Evolutionary conservation across 1,140 invertebrate genomes (phyloP).

Genomic region (Vanessa atalanta): DNA sequence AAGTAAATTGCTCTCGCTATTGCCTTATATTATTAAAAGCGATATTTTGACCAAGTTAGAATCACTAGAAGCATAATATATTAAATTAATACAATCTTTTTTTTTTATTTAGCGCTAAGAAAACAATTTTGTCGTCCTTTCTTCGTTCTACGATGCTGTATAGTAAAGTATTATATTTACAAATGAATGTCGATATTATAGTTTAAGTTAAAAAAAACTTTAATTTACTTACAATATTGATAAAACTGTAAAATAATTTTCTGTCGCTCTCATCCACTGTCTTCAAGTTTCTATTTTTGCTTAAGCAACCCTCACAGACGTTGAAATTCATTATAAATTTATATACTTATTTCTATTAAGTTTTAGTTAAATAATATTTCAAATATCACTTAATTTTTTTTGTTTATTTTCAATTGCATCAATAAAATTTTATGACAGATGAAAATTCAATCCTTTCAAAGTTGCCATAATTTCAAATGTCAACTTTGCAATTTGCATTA

Average conservation of each 20-base stretch:
- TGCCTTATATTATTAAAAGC: neutral
- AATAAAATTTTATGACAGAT: constrained; percentile 19
- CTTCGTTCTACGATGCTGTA: too few species aligned
- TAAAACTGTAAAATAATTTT: constrained; percentile 39
- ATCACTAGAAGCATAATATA: too few species aligned
- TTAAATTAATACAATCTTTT: too few species aligned
- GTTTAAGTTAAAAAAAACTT: constrained; percentile 15
- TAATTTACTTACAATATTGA: constrained; percentile 32
- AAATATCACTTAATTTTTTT: neutral
- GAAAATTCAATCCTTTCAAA: neutral
- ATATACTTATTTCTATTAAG: constrained; percentile 10
- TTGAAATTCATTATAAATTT: constrained; percentile 27
- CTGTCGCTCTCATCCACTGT: constrained; percentile 30
- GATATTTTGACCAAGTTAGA: too few species aligned
- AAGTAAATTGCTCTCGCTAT: neutral
- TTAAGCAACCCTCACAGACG: constrained; percentile 54
- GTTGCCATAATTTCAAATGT: neutral
- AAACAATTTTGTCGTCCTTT: too few species aligned
- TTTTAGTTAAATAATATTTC: neutral
- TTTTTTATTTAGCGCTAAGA: too few species aligned
- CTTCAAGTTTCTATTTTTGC: constrained; percentile 41
- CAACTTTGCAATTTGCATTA: too few species aligned
- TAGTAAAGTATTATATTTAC: too few species aligned
- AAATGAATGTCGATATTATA: neutral
- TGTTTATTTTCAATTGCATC: constrained; percentile 16